A percentile compares a stretch with the other conserved stretches of the same genome.
Conservation (phyloP, 1,140 invertebrate genomes). For the Geopemphigus sp. region DNA sequence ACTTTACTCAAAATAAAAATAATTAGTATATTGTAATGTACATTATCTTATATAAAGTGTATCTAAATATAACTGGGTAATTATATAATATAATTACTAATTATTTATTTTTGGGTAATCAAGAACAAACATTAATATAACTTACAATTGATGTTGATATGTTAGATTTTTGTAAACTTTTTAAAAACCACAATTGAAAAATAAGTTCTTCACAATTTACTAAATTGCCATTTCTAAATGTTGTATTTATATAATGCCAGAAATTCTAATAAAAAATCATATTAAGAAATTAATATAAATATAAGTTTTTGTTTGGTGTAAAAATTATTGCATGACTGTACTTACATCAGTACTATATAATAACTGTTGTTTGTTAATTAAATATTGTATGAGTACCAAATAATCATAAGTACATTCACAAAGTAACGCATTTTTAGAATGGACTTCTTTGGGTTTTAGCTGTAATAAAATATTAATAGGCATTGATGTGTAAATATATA, state of each 20-base stretch:
- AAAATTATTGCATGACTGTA: neutral
- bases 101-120: neutral
- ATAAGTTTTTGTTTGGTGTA: neutral
- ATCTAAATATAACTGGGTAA: neutral
- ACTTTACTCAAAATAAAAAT: too few relatives aligned
- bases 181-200: constrained; percentile 45
- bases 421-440: constrained; percentile 25
- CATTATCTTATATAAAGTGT: too few relatives aligned
- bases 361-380: constrained; percentile 34
- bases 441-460: constrained; percentile 11
- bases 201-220: constrained; percentile 32
- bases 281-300: neutral
- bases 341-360: constrained; percentile 30
- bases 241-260: constrained; percentile 17
- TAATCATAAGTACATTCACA: constrained; percentile 39
- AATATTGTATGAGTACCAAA: constrained; percentile 17
- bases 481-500: neutral
- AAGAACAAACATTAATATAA: neutral
- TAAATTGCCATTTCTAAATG: neutral
- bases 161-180: constrained; percentile 7
- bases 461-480: neutral
- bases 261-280: constrained; percentile 31
- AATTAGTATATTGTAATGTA: too few relatives aligned
- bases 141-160: constrained; percentile 18
- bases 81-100: neutral